A percentile compares a stretch with the other conserved stretches of the same genome.
Conservation (phyloP, 64 coral and sea anemone genomes). For the Dendronephthya gigantea region DNA sequence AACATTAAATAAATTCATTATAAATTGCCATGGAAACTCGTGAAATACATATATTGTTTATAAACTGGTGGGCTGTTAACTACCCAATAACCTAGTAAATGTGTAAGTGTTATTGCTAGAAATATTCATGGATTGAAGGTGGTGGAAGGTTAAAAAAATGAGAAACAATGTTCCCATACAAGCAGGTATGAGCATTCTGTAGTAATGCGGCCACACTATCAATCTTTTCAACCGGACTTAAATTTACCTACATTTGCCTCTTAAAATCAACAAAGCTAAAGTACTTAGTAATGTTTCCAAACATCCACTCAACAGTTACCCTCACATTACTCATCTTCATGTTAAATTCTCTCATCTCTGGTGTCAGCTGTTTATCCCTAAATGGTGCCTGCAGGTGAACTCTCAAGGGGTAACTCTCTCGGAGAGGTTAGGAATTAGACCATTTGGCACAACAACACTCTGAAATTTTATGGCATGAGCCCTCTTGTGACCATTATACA, state of each 20-base stretch:
- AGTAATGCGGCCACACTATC: neutral
- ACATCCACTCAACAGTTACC: conserved; percentile 22
- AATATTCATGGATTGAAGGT: conserved; percentile 20
- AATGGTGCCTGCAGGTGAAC: conserved; percentile 12
- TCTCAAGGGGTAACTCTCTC: neutral
- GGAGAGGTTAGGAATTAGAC: too few species aligned
- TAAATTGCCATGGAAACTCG: too few species aligned
- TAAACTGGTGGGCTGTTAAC: too few species aligned
- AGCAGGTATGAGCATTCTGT: neutral
- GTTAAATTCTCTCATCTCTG: neutral
- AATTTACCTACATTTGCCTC: neutral
- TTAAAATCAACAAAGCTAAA: conserved; percentile 24
- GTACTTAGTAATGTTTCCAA: conserved; percentile 21
- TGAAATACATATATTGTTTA: too few species aligned
- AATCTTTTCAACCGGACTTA: conserved; percentile 20
- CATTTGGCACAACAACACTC: too few species aligned
- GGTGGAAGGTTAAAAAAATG: conserved; percentile 1
- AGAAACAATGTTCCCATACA: neutral
- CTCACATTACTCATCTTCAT: conserved; percentile 14
- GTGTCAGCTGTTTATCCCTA: neutral
- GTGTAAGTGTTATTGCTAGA: neutral
- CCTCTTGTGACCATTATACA: too few species aligned
- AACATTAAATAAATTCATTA: too few species aligned
- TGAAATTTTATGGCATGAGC: too few species aligned
- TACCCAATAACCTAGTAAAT: neutral